Evolutionary conservation across 1,140 invertebrate genomes (phyloP), one percentile per base, ranked within the genome.

Genomic region (Drosophila rhopaloa): DNA sequence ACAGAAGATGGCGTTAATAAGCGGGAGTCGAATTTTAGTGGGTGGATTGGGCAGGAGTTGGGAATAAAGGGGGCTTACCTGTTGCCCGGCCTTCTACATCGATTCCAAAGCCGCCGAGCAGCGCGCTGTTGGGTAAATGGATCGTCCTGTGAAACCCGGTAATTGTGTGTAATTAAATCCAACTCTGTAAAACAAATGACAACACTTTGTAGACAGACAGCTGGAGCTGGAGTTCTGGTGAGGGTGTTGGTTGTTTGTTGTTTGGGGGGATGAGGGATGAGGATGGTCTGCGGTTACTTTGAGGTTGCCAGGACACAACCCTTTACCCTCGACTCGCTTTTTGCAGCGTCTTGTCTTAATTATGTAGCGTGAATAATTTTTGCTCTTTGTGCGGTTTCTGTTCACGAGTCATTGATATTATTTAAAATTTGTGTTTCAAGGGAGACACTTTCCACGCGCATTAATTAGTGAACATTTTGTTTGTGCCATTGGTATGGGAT

Each of bases 121-220:
- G 65, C 55, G 48, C 53, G 66, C 71, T 53, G 27, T 63, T 80
- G 71, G 85, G 89, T 83, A 91, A 91, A 86, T 91, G 90, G 82
- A 91, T 91, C 90, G 82, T 57, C 75, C 85, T 91, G 82, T 84
- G 75, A 65, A 81, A 81, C 81, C 61, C 82, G 73, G 77, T 91
- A 91, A 91, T 91, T 91, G 90, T 83, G 80, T 91, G 85, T 90
- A 91, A 91, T 91, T 91, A 91, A 90, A 91, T 90, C 79, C 75
- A 65, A 60, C 60, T 61, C 51, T 66, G 50, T 77, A 63, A 78
- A 67, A 66, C 84, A 89, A 89, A 81, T 85, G 81, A 91, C 89
- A 91, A 77, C 79, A 81, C 74, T 81, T 84, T 75, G 66, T 50
- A 38, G 43, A 16, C 58, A 63, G 60, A 44, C 55, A 62, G 81